Conservation (phyloP, 2,113 vertebrate genomes). For the Pelvicachromis taeniatus region DNA sequence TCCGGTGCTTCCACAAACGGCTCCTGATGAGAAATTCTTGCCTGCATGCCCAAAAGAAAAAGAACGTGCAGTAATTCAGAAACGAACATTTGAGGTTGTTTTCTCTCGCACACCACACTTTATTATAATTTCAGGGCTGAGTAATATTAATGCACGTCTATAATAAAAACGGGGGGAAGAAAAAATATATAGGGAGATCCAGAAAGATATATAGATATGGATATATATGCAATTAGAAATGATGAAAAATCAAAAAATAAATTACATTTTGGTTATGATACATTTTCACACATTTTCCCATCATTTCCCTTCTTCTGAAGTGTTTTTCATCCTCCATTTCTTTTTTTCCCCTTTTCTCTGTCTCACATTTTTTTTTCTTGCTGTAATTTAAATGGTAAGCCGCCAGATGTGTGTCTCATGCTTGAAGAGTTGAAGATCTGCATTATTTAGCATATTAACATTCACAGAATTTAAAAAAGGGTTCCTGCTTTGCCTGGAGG, state of each 20-base stretch:
- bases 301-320: constrained; percentile 87
- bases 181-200: not conserved
- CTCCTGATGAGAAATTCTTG: constrained; percentile 64
- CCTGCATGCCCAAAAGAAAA: constrained; percentile 64
- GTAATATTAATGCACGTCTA: not conserved
- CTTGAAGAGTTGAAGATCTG: constrained; percentile 99
- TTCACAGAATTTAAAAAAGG: constrained; percentile 99
- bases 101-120: constrained; percentile 24
- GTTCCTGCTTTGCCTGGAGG: constrained; percentile 96
- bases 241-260: constrained; percentile 87
- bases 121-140: not conserved
- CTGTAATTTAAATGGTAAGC: constrained; percentile 99
- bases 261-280: constrained; percentile 89
- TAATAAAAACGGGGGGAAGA: not conserved
- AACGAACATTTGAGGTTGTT: not conserved
- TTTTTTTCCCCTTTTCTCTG: constrained; percentile 42
- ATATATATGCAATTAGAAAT: constrained; percentile 81
- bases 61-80: not conserved
- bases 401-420: constrained; percentile 99
- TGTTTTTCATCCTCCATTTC: constrained; percentile 58
- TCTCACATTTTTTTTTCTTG: constrained; percentile 45
- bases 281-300: constrained; percentile 81
- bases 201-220: not conserved
- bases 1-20: constrained; percentile 6
- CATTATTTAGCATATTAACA: constrained; percentile 99